phyloP scores from a whole-genome alignment of 2,888 invertebrate genomes.

The Himalopsyche japonica region DNA sequence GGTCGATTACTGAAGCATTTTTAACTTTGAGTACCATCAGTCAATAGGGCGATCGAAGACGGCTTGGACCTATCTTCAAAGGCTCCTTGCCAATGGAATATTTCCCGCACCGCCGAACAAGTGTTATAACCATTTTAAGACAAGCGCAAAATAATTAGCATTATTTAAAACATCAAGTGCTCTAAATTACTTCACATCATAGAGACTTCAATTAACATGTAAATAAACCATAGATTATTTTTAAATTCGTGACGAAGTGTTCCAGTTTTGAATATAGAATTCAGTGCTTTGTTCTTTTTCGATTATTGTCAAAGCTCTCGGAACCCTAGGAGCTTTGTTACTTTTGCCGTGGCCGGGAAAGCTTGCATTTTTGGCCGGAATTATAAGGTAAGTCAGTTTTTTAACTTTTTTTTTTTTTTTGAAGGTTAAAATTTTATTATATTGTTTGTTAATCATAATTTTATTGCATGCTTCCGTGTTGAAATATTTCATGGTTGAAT shows the following conservation, averaged over 20 bases:
- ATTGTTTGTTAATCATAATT: background rate
- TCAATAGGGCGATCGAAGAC: background rate
- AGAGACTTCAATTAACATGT: background rate
- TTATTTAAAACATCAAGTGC: no score
- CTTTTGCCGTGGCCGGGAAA: background rate
- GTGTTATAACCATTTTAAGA: background rate
- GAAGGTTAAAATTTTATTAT: background rate
- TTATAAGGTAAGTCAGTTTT: background rate
- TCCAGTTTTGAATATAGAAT: background rate
- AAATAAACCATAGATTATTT: background rate
- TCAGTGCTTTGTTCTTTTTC: slow-evolving; percentile 1
- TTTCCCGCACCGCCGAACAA: background rate
- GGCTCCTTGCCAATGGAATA: background rate
- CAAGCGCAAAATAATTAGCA: no score
- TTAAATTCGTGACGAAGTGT: background rate
- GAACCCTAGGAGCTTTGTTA: background rate
- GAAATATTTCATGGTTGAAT: no score
- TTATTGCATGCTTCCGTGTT: background rate
- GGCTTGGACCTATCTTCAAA: background rate
- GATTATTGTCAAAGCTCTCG: background rate
- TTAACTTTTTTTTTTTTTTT: background rate
- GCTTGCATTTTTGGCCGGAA: background rate
- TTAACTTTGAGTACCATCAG: background rate
- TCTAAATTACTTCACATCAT: no score
- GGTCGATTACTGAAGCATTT: background rate